Evolutionary conservation across 2,113 vertebrate species (phyloP), one percentile per base, ranked within the genome.

Genomic region (Poeciliopsis occidentalis): DNA sequence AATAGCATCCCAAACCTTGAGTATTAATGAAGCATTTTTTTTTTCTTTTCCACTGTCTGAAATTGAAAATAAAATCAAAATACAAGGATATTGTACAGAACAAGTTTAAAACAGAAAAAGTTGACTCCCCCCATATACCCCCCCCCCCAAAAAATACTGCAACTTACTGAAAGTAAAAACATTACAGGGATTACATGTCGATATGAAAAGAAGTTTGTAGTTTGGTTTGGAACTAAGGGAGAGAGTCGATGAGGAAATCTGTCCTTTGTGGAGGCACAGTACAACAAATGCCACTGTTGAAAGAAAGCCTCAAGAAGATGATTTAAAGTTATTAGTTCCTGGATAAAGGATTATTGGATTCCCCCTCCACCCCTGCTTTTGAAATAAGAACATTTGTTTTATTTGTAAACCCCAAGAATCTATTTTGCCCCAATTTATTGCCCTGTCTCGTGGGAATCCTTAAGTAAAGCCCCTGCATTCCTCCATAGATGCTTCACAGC

Each of bases 401-500:
- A 60, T 63, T 51, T 44, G 17, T 64, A 19, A 30, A 32, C 7
- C 3, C 26, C 22, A 26, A n/a, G 37, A 37, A 54, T 78, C 74
- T 32, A 34, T 75, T 78, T 47, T 31, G 60, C 37, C 64, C 39
- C 31, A 26, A 57, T 60, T 60, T 31, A 71, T 32, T 69, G 11
- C 4, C 60, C 64, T 64, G 37, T 30, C 39, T 71, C 1, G 24
- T 12, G 29, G 60, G 37, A 73, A 0, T 71, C 39, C 47, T 47
- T 24, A 22, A 1, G 22, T 44, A 34, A 64, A 64, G 19, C 29
- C 12, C 22, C 61, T 60, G 31, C 32, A 64, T 69, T 62, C 69
- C 73, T 71, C 29, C 62, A 66, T 24, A 79, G 68, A 78, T 54
- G 54, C 24, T 57, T 73, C 66, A 64, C 71, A 78, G 71, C 69